phyloP scores from a whole-genome alignment of 2,797 vertebrate species.

The Notolabrus celidotus region DNA sequence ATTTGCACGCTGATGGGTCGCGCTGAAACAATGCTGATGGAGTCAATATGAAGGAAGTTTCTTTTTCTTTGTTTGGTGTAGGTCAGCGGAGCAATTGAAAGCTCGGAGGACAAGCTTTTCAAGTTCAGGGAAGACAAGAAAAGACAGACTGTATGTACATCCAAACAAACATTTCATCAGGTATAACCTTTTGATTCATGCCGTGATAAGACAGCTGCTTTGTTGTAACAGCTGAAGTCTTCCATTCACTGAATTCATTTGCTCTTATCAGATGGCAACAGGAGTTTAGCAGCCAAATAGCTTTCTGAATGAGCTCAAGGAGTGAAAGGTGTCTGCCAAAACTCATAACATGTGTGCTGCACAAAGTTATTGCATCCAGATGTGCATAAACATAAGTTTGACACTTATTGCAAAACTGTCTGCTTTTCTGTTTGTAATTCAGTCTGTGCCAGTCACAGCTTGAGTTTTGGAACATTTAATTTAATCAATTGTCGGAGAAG shows the following conservation, averaged over 20 bases:
- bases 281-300: neutral
- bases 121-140: neutral
- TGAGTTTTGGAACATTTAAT: neutral
- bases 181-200: neutral
- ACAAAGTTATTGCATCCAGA: conserved; percentile 9
- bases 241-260: conserved; percentile 4
- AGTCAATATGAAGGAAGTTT: conserved; percentile 31
- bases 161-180: neutral
- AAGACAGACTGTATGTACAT: neutral
- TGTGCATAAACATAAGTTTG: conserved; percentile 1
- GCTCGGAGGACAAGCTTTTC: neutral
- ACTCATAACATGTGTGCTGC: neutral
- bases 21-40: conserved; percentile 77
- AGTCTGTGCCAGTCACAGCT: neutral
- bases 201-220: neutral
- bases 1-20: conserved; percentile 77
- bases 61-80: conserved; percentile 47
- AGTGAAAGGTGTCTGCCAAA: conserved; percentile 9
- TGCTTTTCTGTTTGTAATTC: neutral
- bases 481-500: too few relatives aligned
- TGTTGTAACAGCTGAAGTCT: neutral
- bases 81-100: conserved; percentile 12
- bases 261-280: neutral
- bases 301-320: neutral
- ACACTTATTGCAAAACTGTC: neutral